Percentiles rank a stretch among this genome's conserved stretches.
These are phyloP conservation scores for Indri indri DNA, from an alignment of 2,113 vertebrate species.

Conservation along the genomic window DNA sequence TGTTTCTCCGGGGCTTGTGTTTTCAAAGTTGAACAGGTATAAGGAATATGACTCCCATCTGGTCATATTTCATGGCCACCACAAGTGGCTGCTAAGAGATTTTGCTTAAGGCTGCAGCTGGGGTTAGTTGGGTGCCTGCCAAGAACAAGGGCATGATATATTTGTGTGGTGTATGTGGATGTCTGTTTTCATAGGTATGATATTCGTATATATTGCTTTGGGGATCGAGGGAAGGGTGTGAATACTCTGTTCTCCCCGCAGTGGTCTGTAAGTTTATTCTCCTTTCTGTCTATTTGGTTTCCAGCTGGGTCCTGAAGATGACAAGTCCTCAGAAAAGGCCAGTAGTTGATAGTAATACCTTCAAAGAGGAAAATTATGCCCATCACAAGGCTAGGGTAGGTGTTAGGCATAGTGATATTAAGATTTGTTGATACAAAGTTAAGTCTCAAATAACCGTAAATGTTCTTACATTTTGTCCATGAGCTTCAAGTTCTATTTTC, in stretches of 20 bases:
- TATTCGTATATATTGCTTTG: conserved; percentile 46
- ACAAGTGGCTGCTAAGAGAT: conserved; percentile 70
- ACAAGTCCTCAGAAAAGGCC: not conserved
- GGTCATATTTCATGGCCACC: conserved; percentile 71
- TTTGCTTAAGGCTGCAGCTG: conserved; percentile 73
- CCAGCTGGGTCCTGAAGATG: not conserved
- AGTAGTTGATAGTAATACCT: not conserved
- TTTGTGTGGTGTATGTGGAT: conserved; percentile 42
- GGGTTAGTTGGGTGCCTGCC: conserved; percentile 67
- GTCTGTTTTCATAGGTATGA: conserved; percentile 63
- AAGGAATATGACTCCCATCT: conserved; percentile 63
- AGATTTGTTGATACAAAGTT: not conserved
- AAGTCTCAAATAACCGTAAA: not conserved
- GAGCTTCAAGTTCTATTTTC: not conserved
- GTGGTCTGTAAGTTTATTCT: conserved; percentile 5
- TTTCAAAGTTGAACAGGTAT: conserved; percentile 58
- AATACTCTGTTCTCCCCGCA: not conserved
- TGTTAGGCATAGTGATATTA: not conserved
- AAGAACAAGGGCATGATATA: conserved; percentile 62
- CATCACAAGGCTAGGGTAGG: not conserved
- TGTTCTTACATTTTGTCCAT: not conserved
- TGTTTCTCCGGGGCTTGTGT: conserved; percentile 54
- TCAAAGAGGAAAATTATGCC: not conserved
- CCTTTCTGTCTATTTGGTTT: conserved; percentile 34
- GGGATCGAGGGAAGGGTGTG: not conserved